These are phyloP conservation scores for Mungos mungo DNA, from an alignment of 2,113 vertebrate species.

Conservation along the genomic window DNA sequence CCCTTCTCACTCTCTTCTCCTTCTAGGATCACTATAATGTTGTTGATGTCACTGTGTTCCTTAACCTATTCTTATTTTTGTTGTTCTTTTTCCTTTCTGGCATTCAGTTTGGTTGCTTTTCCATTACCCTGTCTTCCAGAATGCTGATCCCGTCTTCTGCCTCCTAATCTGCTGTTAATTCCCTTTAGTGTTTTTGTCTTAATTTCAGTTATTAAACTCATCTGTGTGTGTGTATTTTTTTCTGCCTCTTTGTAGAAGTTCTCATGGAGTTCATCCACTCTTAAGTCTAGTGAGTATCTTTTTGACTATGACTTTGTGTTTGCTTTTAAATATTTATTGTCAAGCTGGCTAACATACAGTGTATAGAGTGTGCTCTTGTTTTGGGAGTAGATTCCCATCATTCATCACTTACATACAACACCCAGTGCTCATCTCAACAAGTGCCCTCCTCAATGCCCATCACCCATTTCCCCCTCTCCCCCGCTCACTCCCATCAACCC, in stretches of 20 bases:
- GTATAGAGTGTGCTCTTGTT: no score
- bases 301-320: neutral
- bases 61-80: neutral
- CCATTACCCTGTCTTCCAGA: neutral
- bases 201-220: neutral
- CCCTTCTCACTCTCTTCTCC: neutral
- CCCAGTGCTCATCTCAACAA: no score
- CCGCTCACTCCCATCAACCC: no score
- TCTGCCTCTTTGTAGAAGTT: neutral
- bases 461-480: no score
- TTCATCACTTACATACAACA: no score
- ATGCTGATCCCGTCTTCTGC: neutral
- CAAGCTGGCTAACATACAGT: no score
- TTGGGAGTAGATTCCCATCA: no score
- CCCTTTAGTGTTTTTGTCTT: neutral
- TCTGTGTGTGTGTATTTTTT: neutral
- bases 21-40: neutral
- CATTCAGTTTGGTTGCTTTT: neutral
- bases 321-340: no score
- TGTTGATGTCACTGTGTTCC: neutral
- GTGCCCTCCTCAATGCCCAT: no score
- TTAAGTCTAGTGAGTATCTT: neutral
- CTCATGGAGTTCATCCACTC: neutral
- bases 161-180: neutral
- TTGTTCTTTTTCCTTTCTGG: neutral